Conservation (phyloP, 2,113 vertebrate species). For the Tympanuchus pallidicinctus region DNA sequence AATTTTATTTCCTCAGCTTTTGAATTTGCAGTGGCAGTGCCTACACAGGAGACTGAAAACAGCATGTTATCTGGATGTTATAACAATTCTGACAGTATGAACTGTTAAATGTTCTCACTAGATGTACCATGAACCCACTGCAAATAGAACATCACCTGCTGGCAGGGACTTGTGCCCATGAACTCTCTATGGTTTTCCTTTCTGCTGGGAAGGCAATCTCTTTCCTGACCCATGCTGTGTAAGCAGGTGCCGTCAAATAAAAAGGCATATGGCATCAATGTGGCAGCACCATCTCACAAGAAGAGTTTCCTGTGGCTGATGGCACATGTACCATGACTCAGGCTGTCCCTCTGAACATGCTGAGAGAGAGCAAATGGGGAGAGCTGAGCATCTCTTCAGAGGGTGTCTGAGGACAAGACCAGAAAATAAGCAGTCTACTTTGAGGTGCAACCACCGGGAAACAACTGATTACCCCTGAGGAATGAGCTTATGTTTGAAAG, state of each 20-base stretch:
- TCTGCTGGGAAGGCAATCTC: conserved; percentile 39
- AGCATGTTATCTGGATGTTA: not conserved
- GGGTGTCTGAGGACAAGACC: not conserved
- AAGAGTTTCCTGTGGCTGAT: conserved; percentile 41
- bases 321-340: not conserved
- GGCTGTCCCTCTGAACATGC: not conserved
- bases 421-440: not conserved
- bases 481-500: not conserved
- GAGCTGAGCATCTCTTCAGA: not conserved
- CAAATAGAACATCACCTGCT: not conserved
- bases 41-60: not conserved
- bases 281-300: conserved; percentile 13
- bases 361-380: not conserved
- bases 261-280: conserved; percentile 61
- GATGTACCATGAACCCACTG: not conserved
- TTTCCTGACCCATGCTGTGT: conserved; percentile 51
- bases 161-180: not conserved
- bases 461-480: not conserved
- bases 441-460: not conserved
- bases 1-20: conserved; percentile 1
- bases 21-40: not conserved
- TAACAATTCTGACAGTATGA: not conserved
- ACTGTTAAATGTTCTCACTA: conserved; percentile 11
- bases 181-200: not conserved
- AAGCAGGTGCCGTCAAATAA: conserved; percentile 61